Evolutionary conservation across 2,113 vertebrate species (phyloP), one percentile per base, ranked within the genome.

Genomic region (Seriola aureovittata): DNA sequence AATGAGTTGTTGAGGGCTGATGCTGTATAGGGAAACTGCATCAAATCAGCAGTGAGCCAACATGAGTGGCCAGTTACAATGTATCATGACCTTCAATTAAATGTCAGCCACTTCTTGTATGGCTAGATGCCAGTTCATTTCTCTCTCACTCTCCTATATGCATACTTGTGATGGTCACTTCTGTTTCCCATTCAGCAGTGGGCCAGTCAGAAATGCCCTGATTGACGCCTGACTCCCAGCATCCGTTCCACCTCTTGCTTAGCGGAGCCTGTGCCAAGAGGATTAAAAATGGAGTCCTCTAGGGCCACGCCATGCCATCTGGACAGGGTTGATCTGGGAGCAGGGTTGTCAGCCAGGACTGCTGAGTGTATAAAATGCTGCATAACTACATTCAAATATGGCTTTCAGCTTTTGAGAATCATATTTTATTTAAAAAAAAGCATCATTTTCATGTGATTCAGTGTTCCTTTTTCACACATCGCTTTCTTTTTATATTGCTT

Each of bases 231-330:
- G 85, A 93, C 91, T 91, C 78, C 17, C 67, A 93, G 91, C 91
- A 93, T 89, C 90, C 91, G 87, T 90, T 91, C 93, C 91, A 89
- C 90, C 90, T 93, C 91, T 90, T 81, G 91, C 91, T 92, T 81
- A 90, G 87, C 57, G 19, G 60, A 80, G 85, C 70, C 64, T 57
- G 84, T 89, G 92, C 91, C 93, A 94, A 93, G 90, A 93, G 93
- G 93, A 95, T 95, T 94, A 94, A 90, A 89, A 78, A 87, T 89
- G 85, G 87, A 89, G 91, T 89, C 90, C 93, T 91, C 88, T 73
- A 63, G 92, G 90, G 92, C 89, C 81, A 68, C 40, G 84, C 69
- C 84, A 78, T 82, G 92, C 93, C 94, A 94, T 95, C 94, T 95
- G 94, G 92, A 90, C 92, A 84, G 83, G 65, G 88, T 86, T 93